Evolutionary conservation across 2,113 vertebrate genomes (phyloP).

Genomic region (Aptenodytes forsteri): DNA sequence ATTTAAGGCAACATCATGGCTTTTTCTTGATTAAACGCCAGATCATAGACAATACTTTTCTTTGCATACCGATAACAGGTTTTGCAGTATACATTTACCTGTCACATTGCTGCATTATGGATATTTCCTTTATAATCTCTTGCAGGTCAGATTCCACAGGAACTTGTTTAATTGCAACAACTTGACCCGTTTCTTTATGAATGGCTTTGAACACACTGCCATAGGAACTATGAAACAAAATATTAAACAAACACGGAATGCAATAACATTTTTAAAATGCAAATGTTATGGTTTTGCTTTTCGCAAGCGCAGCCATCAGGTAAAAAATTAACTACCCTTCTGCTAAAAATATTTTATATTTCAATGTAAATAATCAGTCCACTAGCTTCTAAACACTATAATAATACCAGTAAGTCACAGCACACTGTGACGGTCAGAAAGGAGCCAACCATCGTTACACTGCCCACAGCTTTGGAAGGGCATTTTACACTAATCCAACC

Average conservation of each 20-base stretch:
- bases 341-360: background rate
- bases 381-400: background rate
- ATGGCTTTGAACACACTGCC: slow-evolving; percentile 94
- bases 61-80: fast-evolving
- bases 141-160: slow-evolving; percentile 96
- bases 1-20: slow-evolving; percentile 26
- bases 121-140: slow-evolving; percentile 97
- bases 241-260: background rate
- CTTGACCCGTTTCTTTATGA: slow-evolving; percentile 92
- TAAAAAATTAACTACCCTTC: background rate
- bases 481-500: background rate
- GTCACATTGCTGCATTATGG: slow-evolving; percentile 97
- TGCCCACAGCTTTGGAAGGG: background rate
- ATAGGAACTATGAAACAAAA: slow-evolving; percentile 82
- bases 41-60: background rate
- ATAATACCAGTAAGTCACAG: background rate
- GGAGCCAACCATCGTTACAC: background rate
- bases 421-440: background rate
- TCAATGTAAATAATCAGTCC: background rate
- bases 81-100: slow-evolving; percentile 75
- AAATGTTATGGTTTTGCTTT: background rate
- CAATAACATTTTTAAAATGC: background rate
- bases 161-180: slow-evolving; percentile 96
- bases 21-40: background rate
- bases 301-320: background rate